phyloP scores from a whole-genome alignment of 2,113 vertebrate genomes.

The Lagopus leucura region DNA sequence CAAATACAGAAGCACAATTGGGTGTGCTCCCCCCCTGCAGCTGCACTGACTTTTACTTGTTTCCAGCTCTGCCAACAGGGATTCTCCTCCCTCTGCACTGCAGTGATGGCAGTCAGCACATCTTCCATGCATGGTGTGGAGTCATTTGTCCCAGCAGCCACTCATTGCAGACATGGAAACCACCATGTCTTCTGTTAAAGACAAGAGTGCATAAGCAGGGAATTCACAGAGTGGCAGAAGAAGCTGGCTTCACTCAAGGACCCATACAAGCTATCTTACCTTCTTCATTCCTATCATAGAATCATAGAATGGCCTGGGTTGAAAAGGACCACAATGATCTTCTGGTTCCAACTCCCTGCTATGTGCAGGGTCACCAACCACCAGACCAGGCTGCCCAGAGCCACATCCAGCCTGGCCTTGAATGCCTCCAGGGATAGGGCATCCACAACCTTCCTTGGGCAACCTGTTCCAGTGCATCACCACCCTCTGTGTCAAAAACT shows the following conservation, averaged over 20 bases:
- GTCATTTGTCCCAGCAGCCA: not conserved
- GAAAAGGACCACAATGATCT: too few species aligned
- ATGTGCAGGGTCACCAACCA: too few species aligned
- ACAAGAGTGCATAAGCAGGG: not conserved
- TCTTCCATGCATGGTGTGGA: not conserved
- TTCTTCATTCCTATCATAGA: not conserved
- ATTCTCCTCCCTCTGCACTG: conserved; percentile 1
- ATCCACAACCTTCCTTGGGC: too few species aligned
- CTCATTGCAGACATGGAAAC: not conserved
- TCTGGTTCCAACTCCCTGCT: too few species aligned
- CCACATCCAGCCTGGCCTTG: too few species aligned
- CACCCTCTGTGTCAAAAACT: too few species aligned
- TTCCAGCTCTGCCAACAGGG: not conserved
- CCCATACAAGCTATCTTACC: not conserved
- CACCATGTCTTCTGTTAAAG: not conserved
- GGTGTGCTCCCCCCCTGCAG: not conserved
- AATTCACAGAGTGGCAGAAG: not conserved
- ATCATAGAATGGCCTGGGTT: too few species aligned
- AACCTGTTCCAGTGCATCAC: too few species aligned
- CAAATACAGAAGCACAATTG: not conserved
- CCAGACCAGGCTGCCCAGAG: too few species aligned
- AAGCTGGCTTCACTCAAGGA: not conserved
- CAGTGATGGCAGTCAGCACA: not conserved
- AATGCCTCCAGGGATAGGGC: too few species aligned
- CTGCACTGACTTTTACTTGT: not conserved